These are phyloP conservation scores for Pseudopleuronectes americanus DNA, from an alignment of 2,797 vertebrate genomes.

Conservation along the genomic window DNA sequence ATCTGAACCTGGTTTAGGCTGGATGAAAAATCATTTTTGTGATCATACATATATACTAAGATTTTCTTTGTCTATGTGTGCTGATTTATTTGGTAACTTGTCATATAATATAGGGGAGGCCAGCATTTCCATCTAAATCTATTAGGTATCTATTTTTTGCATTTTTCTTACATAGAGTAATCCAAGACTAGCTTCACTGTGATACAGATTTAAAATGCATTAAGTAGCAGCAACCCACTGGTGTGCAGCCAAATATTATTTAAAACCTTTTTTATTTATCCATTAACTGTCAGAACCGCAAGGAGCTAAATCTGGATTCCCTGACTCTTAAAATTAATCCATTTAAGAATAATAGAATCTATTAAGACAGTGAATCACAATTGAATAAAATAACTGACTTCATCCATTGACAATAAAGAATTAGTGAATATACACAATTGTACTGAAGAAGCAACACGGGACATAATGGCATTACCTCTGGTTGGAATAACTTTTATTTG, in stretches of 20 bases:
- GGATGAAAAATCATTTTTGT: too few species aligned
- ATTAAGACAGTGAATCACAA: background rate
- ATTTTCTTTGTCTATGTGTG: too few species aligned
- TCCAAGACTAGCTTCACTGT: background rate
- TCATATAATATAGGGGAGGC: too few species aligned
- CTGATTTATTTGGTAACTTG: too few species aligned
- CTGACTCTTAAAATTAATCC: too few species aligned
- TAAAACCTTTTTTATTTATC: too few species aligned
- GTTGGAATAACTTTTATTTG: constrained; percentile 99
- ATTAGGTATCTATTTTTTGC: too few species aligned
- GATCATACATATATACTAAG: too few species aligned
- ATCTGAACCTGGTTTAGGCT: background rate
- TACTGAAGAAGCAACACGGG: constrained; percentile 35
- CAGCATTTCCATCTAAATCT: too few species aligned
- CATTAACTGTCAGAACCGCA: too few species aligned
- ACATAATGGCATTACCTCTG: constrained; percentile 77
- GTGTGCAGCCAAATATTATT: background rate
- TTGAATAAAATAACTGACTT: background rate
- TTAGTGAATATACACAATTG: background rate
- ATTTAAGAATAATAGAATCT: too few species aligned
- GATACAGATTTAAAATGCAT: background rate
- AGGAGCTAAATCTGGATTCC: too few species aligned
- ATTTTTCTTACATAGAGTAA: background rate
- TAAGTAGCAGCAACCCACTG: background rate
- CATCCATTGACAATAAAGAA: background rate